A percentile compares a stretch with the other conserved stretches of the same genome.
Evolutionary conservation across 2,113 vertebrate genomes (phyloP).

Genomic region (Corythoichthys haematopterus): DNA sequence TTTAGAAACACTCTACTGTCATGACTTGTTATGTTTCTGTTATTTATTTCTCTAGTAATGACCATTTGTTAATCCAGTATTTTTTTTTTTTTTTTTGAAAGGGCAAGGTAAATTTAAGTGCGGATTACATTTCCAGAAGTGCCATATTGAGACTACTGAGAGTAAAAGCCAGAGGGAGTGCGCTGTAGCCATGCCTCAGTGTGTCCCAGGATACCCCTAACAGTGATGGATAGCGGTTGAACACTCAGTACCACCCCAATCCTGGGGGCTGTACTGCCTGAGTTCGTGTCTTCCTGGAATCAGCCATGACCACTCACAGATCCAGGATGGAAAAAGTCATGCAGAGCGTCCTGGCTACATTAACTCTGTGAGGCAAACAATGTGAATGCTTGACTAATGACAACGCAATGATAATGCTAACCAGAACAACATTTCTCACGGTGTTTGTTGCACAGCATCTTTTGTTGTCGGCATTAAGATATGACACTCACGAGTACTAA

Average conservation of each 20-base stretch:
- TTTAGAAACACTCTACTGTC: neutral
- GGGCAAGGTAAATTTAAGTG: constrained; percentile 60
- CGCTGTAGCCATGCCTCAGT: constrained; percentile 4
- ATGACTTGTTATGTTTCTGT: constrained; percentile 20
- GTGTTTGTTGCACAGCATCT: constrained; percentile 15
- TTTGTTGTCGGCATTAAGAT: constrained; percentile 25
- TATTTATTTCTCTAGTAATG: constrained; percentile 10
- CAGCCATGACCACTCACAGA: constrained; percentile 19
- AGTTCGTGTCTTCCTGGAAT: constrained; percentile 39
- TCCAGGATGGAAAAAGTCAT: constrained; percentile 42
- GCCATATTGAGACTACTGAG: constrained; percentile 41
- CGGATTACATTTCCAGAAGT: constrained; percentile 59
- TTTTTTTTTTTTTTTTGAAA: neutral
- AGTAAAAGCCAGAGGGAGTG: constrained; percentile 24
- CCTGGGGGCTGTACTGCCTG: constrained; percentile 39
- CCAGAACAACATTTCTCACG: constrained; percentile 40
- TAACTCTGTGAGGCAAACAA: constrained; percentile 42
- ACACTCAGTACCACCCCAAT: constrained; percentile 27
- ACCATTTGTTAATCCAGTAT: constrained; percentile 35
- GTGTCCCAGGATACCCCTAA: constrained; percentile 22
- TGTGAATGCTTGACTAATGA: constrained; percentile 39
- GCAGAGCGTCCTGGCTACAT: constrained; percentile 38
- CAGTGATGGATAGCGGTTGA: constrained; percentile 46
- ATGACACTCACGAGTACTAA: neutral
- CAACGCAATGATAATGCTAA: constrained; percentile 32